phyloP scores from a whole-genome alignment of 1,140 invertebrate genomes.

The Trachymyrmex septentrionalis region DNA sequence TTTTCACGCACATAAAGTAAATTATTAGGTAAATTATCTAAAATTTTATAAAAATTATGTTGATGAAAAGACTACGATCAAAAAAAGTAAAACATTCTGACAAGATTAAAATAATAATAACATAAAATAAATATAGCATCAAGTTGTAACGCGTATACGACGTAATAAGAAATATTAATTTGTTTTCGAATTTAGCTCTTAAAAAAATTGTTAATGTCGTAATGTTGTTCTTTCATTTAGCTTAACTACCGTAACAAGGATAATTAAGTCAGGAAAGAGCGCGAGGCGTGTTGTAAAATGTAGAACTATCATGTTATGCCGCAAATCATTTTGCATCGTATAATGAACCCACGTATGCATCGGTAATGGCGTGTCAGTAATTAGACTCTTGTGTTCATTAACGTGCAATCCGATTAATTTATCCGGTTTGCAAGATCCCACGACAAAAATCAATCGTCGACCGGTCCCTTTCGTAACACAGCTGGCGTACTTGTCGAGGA shows the following conservation, averaged over 20 bases:
- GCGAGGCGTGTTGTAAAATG: background rate
- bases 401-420: slow-evolving; percentile 61
- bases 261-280: background rate
- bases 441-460: slow-evolving; percentile 55
- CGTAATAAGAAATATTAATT: background rate
- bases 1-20: background rate
- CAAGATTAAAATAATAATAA: background rate
- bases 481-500: slow-evolving; percentile 60
- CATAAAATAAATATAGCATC: background rate
- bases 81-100: background rate
- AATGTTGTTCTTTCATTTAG: slow-evolving; percentile 3
- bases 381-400: slow-evolving; percentile 52
- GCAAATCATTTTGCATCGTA: slow-evolving; percentile 15
- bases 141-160: background rate
- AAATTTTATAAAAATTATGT: background rate
- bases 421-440: background rate
- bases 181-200: background rate
- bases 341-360: slow-evolving; percentile 1
- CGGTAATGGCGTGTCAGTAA: slow-evolving; percentile 38
- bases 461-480: slow-evolving; percentile 64
- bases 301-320: slow-evolving; percentile 3
- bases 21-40: background rate
- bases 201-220: background rate
- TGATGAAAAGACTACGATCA: background rate
- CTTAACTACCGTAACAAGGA: background rate